Evolutionary conservation across 2,888 invertebrate genomes (phyloP).

Genomic region (Stenoptilia bipunctidactyla): DNA sequence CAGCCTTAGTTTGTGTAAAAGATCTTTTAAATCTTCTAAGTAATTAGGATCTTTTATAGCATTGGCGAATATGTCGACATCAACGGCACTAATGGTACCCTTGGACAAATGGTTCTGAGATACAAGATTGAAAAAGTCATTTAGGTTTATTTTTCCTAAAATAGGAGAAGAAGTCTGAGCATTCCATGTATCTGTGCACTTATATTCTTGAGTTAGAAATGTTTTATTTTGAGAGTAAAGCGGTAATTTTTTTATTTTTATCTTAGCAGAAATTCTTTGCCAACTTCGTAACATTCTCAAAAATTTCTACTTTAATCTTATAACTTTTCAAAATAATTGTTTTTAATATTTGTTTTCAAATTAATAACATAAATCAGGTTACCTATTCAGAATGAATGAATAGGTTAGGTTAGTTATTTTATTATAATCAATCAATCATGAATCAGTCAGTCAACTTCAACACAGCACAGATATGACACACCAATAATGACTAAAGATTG

Average conservation of each 20-base stretch:
- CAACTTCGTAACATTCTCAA: slow-evolving; percentile 19
- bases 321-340: too few relatives aligned
- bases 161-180: slow-evolving; percentile 73
- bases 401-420: too few relatives aligned
- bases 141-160: slow-evolving; percentile 73
- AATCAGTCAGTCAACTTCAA: too few relatives aligned
- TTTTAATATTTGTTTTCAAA: too few relatives aligned
- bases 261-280: slow-evolving; percentile 19
- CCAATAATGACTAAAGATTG: too few relatives aligned
- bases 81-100: slow-evolving; percentile 79
- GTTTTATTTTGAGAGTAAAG: slow-evolving; percentile 35
- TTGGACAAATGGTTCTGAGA: slow-evolving; percentile 75
- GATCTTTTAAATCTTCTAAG: slow-evolving; percentile 79
- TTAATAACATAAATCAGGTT: too few relatives aligned
- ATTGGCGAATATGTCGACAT: slow-evolving; percentile 87
- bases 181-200: slow-evolving; percentile 80
- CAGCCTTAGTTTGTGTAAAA: slow-evolving; percentile 78
- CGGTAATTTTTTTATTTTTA: slow-evolving; percentile 17
- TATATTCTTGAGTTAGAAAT: slow-evolving; percentile 80
- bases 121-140: slow-evolving; percentile 78
- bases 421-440: too few relatives aligned
- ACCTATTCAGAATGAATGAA: too few relatives aligned
- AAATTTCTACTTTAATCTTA: too few relatives aligned
- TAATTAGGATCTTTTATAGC: slow-evolving; percentile 67
- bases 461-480: too few relatives aligned